A percentile compares a stretch with the other conserved stretches of the same genome.
phyloP scores from a whole-genome alignment of 37 sponge, comb jelly and placozoan genomes.

The Corticium candelabrum region DNA sequence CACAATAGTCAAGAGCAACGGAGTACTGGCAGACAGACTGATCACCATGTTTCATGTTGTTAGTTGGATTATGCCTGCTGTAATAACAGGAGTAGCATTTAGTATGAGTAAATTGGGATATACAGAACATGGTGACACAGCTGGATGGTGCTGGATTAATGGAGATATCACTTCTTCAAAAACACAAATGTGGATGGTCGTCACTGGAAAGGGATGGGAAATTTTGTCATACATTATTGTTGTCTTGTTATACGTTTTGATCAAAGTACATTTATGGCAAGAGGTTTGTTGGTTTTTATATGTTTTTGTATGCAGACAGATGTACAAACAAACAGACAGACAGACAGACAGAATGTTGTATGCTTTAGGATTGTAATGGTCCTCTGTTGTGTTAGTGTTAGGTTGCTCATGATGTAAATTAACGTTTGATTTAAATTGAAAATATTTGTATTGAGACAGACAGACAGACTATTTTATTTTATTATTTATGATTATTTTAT shows the following conservation, averaged over 20 bases:
- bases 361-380: not conserved
- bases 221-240: conserved; percentile 26
- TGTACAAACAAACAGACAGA: too few species aligned
- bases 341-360: too few species aligned
- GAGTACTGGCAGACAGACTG: not conserved
- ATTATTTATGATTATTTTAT: too few species aligned
- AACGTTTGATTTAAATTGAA: too few species aligned
- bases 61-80: not conserved
- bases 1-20: not conserved
- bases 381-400: too few species aligned
- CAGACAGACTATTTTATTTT: too few species aligned
- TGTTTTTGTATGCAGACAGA: too few species aligned
- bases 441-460: too few species aligned
- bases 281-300: conserved; percentile 18
- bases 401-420: too few species aligned
- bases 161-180: not conserved
- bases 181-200: conserved; percentile 9
- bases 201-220: conserved; percentile 45
- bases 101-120: not conserved
- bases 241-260: conserved; percentile 14
- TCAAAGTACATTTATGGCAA: conserved; percentile 9
- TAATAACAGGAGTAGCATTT: not conserved
- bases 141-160: conserved; percentile 9
- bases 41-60: not conserved
- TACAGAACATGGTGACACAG: not conserved